Evolutionary conservation across 2,797 vertebrate species (phyloP), one percentile per base, ranked within the genome.

Genomic region (Telmatherina bonti): DNA sequence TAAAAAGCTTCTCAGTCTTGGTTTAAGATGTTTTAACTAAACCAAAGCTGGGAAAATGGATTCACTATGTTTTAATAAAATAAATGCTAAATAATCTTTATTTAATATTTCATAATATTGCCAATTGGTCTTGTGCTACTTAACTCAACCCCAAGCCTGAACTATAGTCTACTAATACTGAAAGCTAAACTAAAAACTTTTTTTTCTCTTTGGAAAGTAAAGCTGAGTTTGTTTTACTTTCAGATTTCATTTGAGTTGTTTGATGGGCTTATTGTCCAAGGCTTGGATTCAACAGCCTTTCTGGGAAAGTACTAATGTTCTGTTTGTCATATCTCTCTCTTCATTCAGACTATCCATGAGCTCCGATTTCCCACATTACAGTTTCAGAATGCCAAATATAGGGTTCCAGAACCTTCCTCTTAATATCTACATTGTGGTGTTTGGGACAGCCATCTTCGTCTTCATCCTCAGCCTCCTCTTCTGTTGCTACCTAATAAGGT

Each of bases 391-490:
- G 98, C 98, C 98, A 88, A 99, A 98, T 93, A 99, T 99, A 76
- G 98, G 98, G 93, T 99, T 99, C 92, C 98, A 99, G 94, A 99
- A 99, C 89, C 96, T 99, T 88, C 98, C 98, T 79, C 97, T 99
- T 82, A 99, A 99, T 92, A 99, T 99, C 94, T 99, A 99, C 93
- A 99, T 99, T 33, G 98, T 99, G 88, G 98, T 99, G 83, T 99
- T 99, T 5, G 98, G 98, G 83, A 99, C 98, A 0, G 98, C 97
- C 72, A 97, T 99, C 89, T 99, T 99, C 66, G 98, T 99, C 91
- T 99, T 99, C 94, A 99, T 99, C 90, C 97, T 99, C 84, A 99
- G 98, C 86, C 96, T 99, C 77, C 97, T 99, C 92, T 99, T 99
- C 95, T 99, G 98, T 92, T 99, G 98, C 94, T 99, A 99, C 91